Conservation (phyloP, 1,140 invertebrate genomes). For the Paramacrobiotus metropolitanus region DNA sequence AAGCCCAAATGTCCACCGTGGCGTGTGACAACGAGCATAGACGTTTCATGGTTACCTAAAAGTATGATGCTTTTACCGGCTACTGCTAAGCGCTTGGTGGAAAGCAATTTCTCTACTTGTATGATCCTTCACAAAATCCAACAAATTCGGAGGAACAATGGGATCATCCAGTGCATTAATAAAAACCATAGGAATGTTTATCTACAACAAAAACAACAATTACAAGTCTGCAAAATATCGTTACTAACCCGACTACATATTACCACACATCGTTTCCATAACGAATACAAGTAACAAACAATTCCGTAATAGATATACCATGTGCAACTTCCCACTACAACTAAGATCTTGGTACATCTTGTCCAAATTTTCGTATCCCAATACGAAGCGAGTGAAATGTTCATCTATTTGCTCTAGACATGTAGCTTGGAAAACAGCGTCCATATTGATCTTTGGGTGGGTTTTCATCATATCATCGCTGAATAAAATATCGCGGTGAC, state of each 20-base stretch:
- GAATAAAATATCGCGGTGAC: constrained; percentile 47
- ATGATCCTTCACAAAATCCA: constrained; percentile 42
- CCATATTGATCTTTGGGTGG: constrained; percentile 38
- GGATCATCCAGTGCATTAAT: constrained; percentile 70
- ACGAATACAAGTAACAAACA: constrained; percentile 3
- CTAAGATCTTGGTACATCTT: constrained; percentile 62
- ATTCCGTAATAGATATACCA: constrained; percentile 19
- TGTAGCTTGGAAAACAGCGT: constrained; percentile 53
- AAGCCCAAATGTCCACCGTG: constrained; percentile 79
- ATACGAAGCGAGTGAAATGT: constrained; percentile 46
- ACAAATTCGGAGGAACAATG: constrained; percentile 46
- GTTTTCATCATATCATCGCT: constrained; percentile 43
- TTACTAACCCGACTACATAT: no score
- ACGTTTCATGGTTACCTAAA: constrained; percentile 37
- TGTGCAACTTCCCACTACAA: constrained; percentile 43
- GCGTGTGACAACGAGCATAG: constrained; percentile 48
- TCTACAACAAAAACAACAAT: constrained; percentile 18
- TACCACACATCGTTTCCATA: constrained; percentile 6
- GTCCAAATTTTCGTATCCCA: constrained; percentile 45
- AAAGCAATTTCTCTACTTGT: no score
- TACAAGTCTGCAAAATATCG: no score
- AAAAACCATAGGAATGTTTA: constrained; percentile 59
- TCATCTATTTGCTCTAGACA: constrained; percentile 65
- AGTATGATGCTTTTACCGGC: no score
- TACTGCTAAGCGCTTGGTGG: no score